Evolutionary conservation across 2,888 invertebrate species (phyloP).

Genomic region (Cyrtodaria siliqua): DNA sequence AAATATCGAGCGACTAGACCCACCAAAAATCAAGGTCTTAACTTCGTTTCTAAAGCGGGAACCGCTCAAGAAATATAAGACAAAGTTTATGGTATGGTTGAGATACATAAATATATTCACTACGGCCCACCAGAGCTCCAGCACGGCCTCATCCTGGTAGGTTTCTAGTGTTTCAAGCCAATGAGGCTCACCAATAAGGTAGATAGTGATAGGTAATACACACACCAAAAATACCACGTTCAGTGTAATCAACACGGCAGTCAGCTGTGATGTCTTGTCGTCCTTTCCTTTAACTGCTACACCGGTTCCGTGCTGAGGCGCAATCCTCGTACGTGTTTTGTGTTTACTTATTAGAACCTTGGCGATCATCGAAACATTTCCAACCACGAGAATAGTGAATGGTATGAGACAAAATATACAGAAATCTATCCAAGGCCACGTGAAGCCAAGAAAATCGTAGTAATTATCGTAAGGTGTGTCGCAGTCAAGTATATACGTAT

Average conservation of each 20-base stretch:
- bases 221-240: constrained; percentile 72
- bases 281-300: no score
- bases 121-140: constrained; percentile 64
- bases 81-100: constrained; percentile 74
- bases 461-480: constrained; percentile 19
- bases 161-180: constrained; percentile 37
- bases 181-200: constrained; percentile 62
- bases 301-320: neutral
- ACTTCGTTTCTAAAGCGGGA: constrained; percentile 75
- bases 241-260: constrained; percentile 67
- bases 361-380: constrained; percentile 68
- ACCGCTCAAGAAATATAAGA: constrained; percentile 75
- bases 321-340: constrained; percentile 31
- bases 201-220: constrained; percentile 71
- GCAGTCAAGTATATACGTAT: constrained; percentile 20
- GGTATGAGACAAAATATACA: constrained; percentile 45
- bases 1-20: constrained; percentile 26
- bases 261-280: constrained; percentile 66
- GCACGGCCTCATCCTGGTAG: constrained; percentile 21
- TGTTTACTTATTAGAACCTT: constrained; percentile 58
- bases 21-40: constrained; percentile 55
- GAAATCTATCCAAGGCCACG: constrained; percentile 52
- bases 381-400: constrained; percentile 31
- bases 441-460: constrained; percentile 22
- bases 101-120: constrained; percentile 73